Evolutionary conservation across 2,797 vertebrate species (phyloP).

Genomic region (Corythornis leucogaster): DNA sequence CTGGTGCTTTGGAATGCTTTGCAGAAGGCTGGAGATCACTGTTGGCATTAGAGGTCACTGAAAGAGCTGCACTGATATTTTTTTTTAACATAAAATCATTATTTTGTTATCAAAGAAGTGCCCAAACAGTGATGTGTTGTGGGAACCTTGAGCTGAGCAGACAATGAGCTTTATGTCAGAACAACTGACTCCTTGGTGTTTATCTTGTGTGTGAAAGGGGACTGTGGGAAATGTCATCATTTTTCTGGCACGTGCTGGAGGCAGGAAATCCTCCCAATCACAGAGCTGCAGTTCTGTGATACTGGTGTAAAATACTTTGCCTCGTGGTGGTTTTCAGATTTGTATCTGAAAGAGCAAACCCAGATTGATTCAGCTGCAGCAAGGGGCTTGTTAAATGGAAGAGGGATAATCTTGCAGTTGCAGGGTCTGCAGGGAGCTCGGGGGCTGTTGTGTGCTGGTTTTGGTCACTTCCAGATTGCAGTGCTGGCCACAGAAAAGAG

Average conservation of each 20-base stretch:
- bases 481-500: neutral
- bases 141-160: neutral
- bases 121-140: neutral
- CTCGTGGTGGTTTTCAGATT: neutral
- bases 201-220: neutral
- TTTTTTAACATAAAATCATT: neutral
- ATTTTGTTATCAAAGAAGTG: neutral
- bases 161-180: neutral
- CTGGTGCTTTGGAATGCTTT: conserved; percentile 22
- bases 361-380: neutral
- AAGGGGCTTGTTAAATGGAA: neutral
- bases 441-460: neutral
- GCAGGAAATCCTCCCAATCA: neutral
- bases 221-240: neutral
- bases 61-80: neutral
- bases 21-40: neutral
- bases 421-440: neutral
- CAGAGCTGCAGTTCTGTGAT: neutral
- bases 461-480: neutral
- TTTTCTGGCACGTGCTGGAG: neutral
- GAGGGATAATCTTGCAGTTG: neutral
- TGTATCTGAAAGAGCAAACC: neutral
- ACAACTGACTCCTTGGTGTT: neutral
- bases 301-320: neutral
- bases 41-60: neutral